Conservation (phyloP, 2,888 invertebrate species). For the Apeira syringaria region DNA sequence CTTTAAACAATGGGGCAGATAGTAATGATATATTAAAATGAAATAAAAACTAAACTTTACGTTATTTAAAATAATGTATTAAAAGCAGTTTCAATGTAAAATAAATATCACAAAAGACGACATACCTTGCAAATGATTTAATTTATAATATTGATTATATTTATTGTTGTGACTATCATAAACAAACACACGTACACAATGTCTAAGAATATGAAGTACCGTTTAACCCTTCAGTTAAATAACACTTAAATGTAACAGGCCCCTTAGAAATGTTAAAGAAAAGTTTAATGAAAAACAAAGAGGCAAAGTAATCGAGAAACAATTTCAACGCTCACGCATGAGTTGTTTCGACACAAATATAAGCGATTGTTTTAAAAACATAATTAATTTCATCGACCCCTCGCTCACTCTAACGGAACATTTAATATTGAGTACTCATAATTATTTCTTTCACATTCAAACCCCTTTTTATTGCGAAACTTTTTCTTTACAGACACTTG, state of each 20-base stretch:
- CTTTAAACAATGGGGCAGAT: too few relatives aligned
- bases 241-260: constrained; percentile 15
- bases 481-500: constrained; percentile 63
- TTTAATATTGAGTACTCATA: constrained; percentile 83
- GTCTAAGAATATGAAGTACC: constrained; percentile 24
- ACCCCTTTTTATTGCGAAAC: constrained; percentile 69
- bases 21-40: too few relatives aligned
- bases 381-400: constrained; percentile 80
- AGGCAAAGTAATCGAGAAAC: constrained; percentile 78
- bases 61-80: too few relatives aligned
- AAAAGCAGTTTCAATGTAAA: background rate
- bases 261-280: constrained; percentile 49
- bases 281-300: constrained; percentile 79
- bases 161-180: background rate
- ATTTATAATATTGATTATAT: too few relatives aligned
- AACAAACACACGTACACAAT: background rate
- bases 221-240: constrained; percentile 36
- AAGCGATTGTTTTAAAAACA: constrained; percentile 82
- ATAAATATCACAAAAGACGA: too few relatives aligned
- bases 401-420: constrained; percentile 75
- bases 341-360: constrained; percentile 75
- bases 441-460: constrained; percentile 77
- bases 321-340: constrained; percentile 80
- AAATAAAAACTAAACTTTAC: too few relatives aligned
- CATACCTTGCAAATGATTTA: too few relatives aligned